Conservation (phyloP, 2,113 vertebrate genomes). For the Pyxicephalus adspersus region DNA sequence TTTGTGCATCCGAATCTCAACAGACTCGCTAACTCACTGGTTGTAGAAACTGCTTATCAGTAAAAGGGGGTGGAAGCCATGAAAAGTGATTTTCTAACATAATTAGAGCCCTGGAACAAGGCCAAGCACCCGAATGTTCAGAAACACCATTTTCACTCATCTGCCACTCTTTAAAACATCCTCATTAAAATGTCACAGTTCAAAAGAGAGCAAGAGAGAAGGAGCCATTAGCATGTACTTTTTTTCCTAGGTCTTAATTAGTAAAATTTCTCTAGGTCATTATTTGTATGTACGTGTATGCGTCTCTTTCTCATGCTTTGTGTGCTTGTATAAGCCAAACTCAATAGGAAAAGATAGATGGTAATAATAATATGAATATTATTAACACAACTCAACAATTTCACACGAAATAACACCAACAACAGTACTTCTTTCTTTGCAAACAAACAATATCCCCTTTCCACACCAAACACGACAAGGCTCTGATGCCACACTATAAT, state of each 20-base stretch:
- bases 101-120: slow-evolving; percentile 42
- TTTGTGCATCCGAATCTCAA: not conserved
- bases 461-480: too few species aligned
- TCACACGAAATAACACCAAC: too few species aligned
- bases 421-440: too few species aligned
- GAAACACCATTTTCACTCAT: slow-evolving; percentile 46
- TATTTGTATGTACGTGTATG: slow-evolving; percentile 22
- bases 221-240: slow-evolving; percentile 36
- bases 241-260: slow-evolving; percentile 39
- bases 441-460: too few species aligned
- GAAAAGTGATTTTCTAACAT: slow-evolving; percentile 29
- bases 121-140: slow-evolving; percentile 48
- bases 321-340: slow-evolving; percentile 11
- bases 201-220: slow-evolving; percentile 17
- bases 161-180: slow-evolving; percentile 49
- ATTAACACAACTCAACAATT: too few species aligned
- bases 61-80: slow-evolving; percentile 4
- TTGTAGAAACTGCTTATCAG: not conserved
- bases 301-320: not conserved
- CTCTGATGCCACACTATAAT: too few species aligned
- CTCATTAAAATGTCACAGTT: slow-evolving; percentile 57
- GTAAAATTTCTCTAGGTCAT: slow-evolving; percentile 41
- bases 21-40: not conserved
- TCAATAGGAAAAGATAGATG: not conserved
- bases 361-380: not conserved